Conservation (phyloP, 2,113 vertebrate genomes). For the Thunnus maccoyii region DNA sequence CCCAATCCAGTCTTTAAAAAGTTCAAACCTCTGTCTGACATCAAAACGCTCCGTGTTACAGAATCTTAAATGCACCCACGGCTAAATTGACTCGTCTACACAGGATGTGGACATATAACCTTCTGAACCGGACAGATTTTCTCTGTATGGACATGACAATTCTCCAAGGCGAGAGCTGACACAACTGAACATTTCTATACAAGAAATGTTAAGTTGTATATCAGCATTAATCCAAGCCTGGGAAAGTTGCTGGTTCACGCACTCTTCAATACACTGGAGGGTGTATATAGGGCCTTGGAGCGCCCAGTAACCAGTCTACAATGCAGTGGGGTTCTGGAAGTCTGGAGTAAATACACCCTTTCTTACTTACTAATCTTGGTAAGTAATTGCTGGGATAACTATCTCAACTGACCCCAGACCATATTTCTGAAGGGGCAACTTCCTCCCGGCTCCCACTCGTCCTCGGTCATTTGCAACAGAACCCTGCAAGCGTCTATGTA, state of each 20-base stretch:
- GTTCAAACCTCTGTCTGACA: constrained; percentile 36
- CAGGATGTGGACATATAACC: constrained; percentile 50
- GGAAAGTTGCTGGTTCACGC: constrained; percentile 41
- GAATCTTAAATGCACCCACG: constrained; percentile 48
- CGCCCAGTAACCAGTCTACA: constrained; percentile 22
- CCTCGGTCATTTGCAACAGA: constrained; percentile 42
- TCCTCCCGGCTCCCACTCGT: constrained; percentile 21
- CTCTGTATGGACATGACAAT: constrained; percentile 40
- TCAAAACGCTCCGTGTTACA: constrained; percentile 43
- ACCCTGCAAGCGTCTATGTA: constrained; percentile 68
- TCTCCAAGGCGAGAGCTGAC: constrained; percentile 20
- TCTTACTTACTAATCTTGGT: constrained; percentile 20
- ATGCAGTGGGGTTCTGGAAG: constrained; percentile 13
- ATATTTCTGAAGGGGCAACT: constrained; percentile 2
- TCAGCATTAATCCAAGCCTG: constrained; percentile 35
- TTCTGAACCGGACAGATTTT: constrained; percentile 37
- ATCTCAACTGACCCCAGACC: constrained; percentile 10
- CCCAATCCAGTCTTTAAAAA: constrained; percentile 50
- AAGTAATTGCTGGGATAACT: neutral
- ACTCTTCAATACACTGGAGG: constrained; percentile 12
- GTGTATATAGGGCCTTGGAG: constrained; percentile 13
- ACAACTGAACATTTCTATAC: constrained; percentile 36
- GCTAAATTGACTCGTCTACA: constrained; percentile 33
- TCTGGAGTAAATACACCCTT: constrained; percentile 18
- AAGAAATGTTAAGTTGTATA: constrained; percentile 40